Percentiles rank a stretch among this genome's conserved stretches.
Evolutionary conservation across 1,140 invertebrate genomes (phyloP).

Genomic region (Manduca sexta): DNA sequence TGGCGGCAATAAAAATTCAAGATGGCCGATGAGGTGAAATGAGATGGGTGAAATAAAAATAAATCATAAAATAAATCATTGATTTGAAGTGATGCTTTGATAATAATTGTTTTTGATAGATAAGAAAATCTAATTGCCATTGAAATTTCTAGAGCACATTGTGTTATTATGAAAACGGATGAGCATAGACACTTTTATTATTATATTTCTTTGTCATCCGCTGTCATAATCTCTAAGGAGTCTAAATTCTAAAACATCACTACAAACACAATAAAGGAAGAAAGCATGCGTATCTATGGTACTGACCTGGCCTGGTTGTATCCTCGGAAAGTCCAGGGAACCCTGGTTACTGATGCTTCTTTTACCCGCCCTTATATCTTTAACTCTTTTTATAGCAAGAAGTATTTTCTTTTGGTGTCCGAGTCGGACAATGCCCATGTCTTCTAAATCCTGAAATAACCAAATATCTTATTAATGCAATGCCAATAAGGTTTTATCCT

Average conservation of each 20-base stretch:
- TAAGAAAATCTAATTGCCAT: conserved; percentile 19
- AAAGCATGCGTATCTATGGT: conserved; percentile 11
- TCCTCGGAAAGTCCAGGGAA: conserved; percentile 75
- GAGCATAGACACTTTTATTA: conserved; percentile 12
- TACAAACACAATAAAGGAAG: conserved; percentile 39
- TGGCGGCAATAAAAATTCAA: conserved; percentile 19
- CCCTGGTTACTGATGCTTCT: conserved; percentile 78
- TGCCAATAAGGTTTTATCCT: too few species aligned
- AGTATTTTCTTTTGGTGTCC: conserved; percentile 99
- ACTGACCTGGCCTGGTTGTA: conserved; percentile 71
- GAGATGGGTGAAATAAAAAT: conserved; percentile 24
- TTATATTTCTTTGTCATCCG: conserved; percentile 1
- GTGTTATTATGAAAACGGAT: conserved; percentile 36
- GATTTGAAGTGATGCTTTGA: conserved; percentile 56
- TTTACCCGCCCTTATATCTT: conserved; percentile 93
- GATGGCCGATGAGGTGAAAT: conserved; percentile 31
- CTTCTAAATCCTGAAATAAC: conserved; percentile 88
- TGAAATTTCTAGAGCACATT: conserved; percentile 13
- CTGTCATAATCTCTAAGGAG: conserved; percentile 8
- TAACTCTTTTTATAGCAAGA: conserved; percentile 96
- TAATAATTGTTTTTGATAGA: conserved; percentile 32
- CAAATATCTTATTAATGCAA: not conserved
- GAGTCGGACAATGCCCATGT: conserved; percentile 95
- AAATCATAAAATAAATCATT: conserved; percentile 24
- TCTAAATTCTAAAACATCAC: conserved; percentile 58